Evolutionary conservation across 2,888 invertebrate genomes (phyloP), one percentile per base, ranked within the genome.

Genomic region (Andrena minutula): DNA sequence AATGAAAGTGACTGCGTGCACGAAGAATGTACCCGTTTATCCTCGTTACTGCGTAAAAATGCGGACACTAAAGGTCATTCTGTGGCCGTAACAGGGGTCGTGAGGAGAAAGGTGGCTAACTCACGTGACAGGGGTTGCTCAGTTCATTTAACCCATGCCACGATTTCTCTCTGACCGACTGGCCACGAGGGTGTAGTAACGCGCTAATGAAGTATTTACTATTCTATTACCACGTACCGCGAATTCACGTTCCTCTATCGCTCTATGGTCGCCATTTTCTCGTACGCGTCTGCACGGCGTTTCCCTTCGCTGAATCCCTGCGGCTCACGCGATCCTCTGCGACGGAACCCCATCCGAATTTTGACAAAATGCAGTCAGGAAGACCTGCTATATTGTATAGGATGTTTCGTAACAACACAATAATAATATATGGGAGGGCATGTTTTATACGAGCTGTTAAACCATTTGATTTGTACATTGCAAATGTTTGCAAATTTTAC

Each of bases 131-230:
- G 49, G 63, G 78, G 72, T 26, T 23, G 69, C 47, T 58, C 41
- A 74, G 65, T 86, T 87, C 86, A 68, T 88, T 84, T 83, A 68
- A 56, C 65, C 65, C 72, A 56, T 5, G 56, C 76, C 79, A 58
- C 73, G 83, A 86, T 86, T 83, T 82, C 79, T 71, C 79, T 64
- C 72, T 68, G 60, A 60, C 83, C 73, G 56, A 63, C 69, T 63
- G 78, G 69, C 74, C 90, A 83, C 91, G 30, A 77, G 89, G 87
- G 90, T 89, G 87, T 74, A 89, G 87, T 89, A 89, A 88, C 88
- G 85, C 85, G 85, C 86, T 91, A 90, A 91, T 89, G 86, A 92
- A 91, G 88, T 89, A 91, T 92, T 91, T 90, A 91, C 89, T 86
- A 90, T 91, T 91, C 91, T 88, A 91, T 91, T 91, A 91, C 89